phyloP scores from a whole-genome alignment of 2,888 invertebrate species.

The Acholoe squamosa region DNA sequence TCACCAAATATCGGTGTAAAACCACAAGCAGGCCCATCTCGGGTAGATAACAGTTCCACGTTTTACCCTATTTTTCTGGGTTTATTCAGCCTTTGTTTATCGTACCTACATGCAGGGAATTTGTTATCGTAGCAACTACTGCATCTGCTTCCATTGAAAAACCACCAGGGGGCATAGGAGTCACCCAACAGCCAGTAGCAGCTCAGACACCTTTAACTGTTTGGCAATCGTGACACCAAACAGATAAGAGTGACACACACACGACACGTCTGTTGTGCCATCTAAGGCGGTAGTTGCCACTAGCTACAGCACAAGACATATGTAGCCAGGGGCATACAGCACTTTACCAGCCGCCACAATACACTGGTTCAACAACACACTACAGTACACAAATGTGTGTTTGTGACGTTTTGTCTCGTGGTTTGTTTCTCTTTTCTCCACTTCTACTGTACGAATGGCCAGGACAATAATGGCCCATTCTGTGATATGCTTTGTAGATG shows the following conservation, averaged over 20 bases:
- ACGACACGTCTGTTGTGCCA: too few relatives aligned
- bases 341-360: too few relatives aligned
- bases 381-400: too few relatives aligned
- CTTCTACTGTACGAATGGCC: neutral
- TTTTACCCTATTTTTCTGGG: neutral
- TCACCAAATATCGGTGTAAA: slow-evolving; percentile 13
- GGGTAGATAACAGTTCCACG: neutral
- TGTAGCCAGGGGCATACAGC: too few relatives aligned
- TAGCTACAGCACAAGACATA: too few relatives aligned
- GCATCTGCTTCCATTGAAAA: neutral
- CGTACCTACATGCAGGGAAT: neutral
- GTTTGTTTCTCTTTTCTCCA: too few relatives aligned
- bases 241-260: too few relatives aligned
- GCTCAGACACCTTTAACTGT: neutral
- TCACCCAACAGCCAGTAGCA: neutral
- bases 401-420: too few relatives aligned
- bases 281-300: too few relatives aligned
- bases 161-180: neutral
- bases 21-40: neutral
- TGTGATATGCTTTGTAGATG: slow-evolving; percentile 24
- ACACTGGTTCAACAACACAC: too few relatives aligned
- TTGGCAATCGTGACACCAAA: too few relatives aligned
- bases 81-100: neutral
- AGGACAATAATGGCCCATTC: neutral
- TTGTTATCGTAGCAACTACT: neutral